Conservation (phyloP, 2,797 vertebrate genomes). For the Emys orbicularis region DNA sequence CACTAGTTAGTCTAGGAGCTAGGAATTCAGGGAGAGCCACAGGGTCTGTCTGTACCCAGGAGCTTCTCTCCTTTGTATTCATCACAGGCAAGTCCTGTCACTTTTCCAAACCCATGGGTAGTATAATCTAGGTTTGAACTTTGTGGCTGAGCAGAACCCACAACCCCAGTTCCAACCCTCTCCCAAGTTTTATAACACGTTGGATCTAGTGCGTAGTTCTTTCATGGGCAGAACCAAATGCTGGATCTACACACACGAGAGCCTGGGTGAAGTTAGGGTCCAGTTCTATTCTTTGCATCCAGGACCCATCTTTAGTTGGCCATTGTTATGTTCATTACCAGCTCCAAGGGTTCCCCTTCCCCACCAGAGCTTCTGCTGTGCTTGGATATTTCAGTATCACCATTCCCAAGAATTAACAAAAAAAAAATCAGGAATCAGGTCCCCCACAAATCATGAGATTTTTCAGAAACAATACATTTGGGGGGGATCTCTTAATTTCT, state of each 20-base stretch:
- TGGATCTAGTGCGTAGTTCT: background rate
- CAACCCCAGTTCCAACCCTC: background rate
- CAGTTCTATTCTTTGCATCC: background rate
- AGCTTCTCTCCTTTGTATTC: constrained; percentile 28
- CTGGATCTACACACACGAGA: background rate
- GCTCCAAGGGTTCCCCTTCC: background rate
- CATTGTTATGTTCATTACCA: background rate
- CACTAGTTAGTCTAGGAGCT: constrained; percentile 60
- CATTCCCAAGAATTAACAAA: background rate
- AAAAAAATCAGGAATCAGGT: background rate
- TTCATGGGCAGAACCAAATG: background rate
- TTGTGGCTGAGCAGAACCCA: background rate
- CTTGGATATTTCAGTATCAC: background rate
- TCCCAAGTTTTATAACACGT: background rate
- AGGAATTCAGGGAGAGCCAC: constrained; percentile 7
- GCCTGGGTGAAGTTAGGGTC: background rate
- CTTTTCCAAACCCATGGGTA: background rate
- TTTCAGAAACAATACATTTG: background rate
- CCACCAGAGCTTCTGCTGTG: background rate
- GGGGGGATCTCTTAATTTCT: constrained; percentile 28
- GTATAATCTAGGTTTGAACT: background rate
- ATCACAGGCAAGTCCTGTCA: background rate
- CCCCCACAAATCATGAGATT: background rate
- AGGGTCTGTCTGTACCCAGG: background rate
- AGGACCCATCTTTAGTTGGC: constrained; percentile 19